Conservation (phyloP, 92 coral and sea anemone species). For the Epizoanthus scotinus region DNA sequence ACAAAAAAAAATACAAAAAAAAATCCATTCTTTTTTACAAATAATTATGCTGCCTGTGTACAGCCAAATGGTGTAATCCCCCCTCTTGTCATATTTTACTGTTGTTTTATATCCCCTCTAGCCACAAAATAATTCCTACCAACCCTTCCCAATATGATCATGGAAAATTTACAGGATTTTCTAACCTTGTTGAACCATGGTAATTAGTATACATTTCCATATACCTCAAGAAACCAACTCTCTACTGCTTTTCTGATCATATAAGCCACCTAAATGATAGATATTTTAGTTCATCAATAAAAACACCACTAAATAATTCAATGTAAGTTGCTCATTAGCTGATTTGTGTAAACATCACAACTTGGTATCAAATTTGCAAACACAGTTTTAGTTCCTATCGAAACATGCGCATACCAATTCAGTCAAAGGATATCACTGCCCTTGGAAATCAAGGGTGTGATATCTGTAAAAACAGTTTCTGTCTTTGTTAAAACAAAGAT, state of each 20-base stretch:
- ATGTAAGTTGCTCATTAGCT: conserved; percentile 17
- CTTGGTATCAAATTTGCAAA: background rate
- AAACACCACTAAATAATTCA: conserved; percentile 2
- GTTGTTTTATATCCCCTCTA: conserved; percentile 32
- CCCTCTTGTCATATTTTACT: conserved; percentile 10
- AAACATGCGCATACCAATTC: background rate
- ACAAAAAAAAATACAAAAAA: conserved; percentile 1
- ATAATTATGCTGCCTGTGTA: conserved; percentile 17
- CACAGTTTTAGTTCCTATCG: background rate
- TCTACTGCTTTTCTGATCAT: conserved; percentile 1
- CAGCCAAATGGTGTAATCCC: conserved; percentile 8
- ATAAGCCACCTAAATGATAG: conserved; percentile 10
- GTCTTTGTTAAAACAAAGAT: conserved; percentile 27
- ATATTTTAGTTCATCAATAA: conserved; percentile 14
- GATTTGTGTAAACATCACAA: conserved; percentile 2
- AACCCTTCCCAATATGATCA: conserved; percentile 16
- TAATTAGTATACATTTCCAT: conserved; percentile 15
- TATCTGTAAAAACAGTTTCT: conserved; percentile 29
- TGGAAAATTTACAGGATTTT: conserved; percentile 16
- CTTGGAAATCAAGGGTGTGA: conserved; percentile 34
- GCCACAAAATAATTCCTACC: conserved; percentile 21
- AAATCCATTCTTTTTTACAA: background rate
- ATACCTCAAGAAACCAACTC: conserved; percentile 10
- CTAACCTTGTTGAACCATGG: conserved; percentile 3
- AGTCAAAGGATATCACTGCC: background rate